These are phyloP conservation scores for Crotalus horridus DNA, from an alignment of 2,113 vertebrate species.

Conservation along the genomic window DNA sequence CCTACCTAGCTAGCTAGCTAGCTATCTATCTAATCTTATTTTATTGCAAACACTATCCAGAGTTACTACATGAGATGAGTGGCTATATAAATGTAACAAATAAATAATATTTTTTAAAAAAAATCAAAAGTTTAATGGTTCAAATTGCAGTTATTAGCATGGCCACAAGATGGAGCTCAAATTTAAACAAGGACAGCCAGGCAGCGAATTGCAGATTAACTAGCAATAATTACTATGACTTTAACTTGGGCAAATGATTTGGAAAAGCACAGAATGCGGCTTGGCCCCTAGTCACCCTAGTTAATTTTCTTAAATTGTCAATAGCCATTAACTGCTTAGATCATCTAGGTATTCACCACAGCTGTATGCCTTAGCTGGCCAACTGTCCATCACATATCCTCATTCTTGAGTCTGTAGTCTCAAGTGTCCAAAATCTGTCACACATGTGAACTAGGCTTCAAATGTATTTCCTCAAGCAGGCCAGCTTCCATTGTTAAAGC, in stretches of 20 bases:
- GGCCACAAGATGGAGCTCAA: constrained; percentile 60
- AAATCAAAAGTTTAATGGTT: neutral
- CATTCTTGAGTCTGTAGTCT: neutral
- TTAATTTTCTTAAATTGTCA: neutral
- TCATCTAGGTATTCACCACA: neutral
- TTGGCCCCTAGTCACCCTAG: neutral
- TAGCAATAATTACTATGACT: neutral
- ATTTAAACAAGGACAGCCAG: constrained; percentile 35
- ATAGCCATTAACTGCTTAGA: neutral
- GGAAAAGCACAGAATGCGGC: neutral
- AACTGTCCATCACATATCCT: neutral
- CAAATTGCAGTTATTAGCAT: constrained; percentile 1
- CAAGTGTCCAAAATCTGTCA: neutral
- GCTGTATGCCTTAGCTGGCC: neutral
- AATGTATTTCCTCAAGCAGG: neutral
- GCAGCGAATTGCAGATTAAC: accelerated
- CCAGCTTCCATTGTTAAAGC: neutral
- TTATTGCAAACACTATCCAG: no score
- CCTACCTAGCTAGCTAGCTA: no score
- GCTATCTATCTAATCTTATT: no score
- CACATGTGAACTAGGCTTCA: neutral
- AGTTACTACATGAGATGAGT: no score
- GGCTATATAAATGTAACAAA: no score
- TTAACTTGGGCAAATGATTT: neutral
- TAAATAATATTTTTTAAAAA: neutral